Evolutionary conservation across 2,113 vertebrate species (phyloP).

Genomic region (Calidris pugnax): DNA sequence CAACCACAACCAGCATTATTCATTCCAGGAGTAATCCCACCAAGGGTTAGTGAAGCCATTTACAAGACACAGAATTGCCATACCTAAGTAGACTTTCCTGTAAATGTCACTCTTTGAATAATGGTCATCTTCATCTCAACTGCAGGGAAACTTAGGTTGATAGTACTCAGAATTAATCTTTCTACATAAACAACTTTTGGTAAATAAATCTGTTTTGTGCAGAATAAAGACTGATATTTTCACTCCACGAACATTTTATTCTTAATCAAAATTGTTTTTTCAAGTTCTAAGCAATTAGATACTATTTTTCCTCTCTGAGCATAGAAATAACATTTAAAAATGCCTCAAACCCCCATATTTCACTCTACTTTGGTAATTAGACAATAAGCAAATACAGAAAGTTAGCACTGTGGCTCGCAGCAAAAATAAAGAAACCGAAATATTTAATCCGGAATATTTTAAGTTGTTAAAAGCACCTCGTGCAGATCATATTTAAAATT

Average conservation of each 20-base stretch:
- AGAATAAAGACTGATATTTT: not conserved
- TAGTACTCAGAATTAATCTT: not conserved
- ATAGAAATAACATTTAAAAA: not conserved
- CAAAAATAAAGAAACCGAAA: not conserved
- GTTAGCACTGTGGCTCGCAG: not conserved
- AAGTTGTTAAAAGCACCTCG: not conserved
- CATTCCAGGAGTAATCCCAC: not conserved
- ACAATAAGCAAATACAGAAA: not conserved
- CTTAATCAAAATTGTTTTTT: not conserved
- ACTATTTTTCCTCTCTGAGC: not conserved
- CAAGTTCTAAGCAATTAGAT: not conserved
- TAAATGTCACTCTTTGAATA: not conserved
- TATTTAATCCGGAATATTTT: not conserved
- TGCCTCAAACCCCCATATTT: not conserved
- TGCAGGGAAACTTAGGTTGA: not conserved
- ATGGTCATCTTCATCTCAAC: not conserved
- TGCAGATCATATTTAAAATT: not conserved
- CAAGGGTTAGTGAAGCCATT: not conserved
- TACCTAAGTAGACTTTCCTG: not conserved
- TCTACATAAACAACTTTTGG: not conserved
- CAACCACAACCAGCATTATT: not conserved
- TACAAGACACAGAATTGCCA: not conserved
- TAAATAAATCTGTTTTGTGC: not conserved
- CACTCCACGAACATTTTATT: not conserved
- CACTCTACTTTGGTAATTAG: not conserved